Conservation (phyloP, 2,888 invertebrate species). For the Perizoma affinitatum region DNA sequence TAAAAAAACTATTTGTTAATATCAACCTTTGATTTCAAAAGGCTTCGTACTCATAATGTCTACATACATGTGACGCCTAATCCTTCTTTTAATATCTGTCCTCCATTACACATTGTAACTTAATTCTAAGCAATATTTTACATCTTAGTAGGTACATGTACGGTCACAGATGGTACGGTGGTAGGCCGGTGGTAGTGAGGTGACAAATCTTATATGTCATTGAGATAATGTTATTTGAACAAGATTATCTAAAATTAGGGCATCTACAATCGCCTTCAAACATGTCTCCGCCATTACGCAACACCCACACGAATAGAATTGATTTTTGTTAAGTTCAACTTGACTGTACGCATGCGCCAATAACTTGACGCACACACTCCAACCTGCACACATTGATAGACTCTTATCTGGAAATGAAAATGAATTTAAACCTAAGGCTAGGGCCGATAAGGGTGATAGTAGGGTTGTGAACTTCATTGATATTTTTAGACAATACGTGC, state of each 20-base stretch:
- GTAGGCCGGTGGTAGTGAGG: neutral
- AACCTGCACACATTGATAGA: constrained; percentile 51
- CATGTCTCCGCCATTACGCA: constrained; percentile 74
- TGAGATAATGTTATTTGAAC: constrained; percentile 25
- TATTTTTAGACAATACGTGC: constrained; percentile 81
- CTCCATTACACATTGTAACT: too few species aligned
- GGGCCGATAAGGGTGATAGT: constrained; percentile 37
- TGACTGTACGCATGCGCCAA: constrained; percentile 70
- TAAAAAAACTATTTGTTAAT: constrained; percentile 15
- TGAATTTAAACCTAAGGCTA: constrained; percentile 38
- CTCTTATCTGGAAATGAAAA: constrained; percentile 31
- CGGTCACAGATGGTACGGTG: too few species aligned
- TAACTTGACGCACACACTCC: constrained; percentile 61
- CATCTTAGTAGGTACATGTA: too few species aligned
- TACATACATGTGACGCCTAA: constrained; percentile 13
- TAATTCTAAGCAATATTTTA: too few species aligned
- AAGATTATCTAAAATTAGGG: constrained; percentile 60
- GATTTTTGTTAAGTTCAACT: constrained; percentile 74
- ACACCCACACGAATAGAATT: constrained; percentile 77
- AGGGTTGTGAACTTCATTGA: constrained; percentile 38
- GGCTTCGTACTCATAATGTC: constrained; percentile 15
- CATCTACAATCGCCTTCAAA: constrained; percentile 59
- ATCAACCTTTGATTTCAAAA: constrained; percentile 12
- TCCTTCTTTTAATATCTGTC: neutral
- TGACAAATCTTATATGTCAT: neutral